Evolutionary conservation across 1,140 invertebrate genomes (phyloP).

Genomic region (Aphelinus atriplicis): DNA sequence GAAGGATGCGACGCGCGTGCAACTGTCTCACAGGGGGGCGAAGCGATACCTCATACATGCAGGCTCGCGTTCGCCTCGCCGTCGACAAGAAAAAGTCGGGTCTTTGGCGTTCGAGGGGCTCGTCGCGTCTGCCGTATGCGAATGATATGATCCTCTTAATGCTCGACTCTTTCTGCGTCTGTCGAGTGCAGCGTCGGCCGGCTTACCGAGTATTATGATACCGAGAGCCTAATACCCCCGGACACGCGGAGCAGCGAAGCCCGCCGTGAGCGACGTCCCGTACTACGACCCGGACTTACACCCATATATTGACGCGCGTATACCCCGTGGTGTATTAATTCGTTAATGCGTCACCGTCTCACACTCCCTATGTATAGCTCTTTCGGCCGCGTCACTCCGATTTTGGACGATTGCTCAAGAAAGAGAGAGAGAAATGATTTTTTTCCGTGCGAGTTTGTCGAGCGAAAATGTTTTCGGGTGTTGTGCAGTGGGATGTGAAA

Average conservation of each 20-base stretch:
- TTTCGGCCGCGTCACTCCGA: conserved; percentile 27
- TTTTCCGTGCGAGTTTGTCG: no score
- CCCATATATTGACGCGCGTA: conserved; percentile 55
- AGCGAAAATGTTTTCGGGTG: no score
- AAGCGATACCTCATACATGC: background rate
- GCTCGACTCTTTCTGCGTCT: conserved; percentile 41
- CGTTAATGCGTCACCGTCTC: conserved; percentile 41
- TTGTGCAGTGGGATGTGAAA: no score
- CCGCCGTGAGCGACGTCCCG: conserved; percentile 46
- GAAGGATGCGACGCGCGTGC: no score
- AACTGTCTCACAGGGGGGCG: background rate
- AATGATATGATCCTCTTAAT: conserved; percentile 65
- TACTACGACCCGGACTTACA: conserved; percentile 46
- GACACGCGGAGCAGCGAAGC: conserved; percentile 30
- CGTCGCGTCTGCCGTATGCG: conserved; percentile 45
- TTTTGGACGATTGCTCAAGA: no score
- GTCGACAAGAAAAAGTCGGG: background rate
- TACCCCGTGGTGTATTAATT: conserved; percentile 49
- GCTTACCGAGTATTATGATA: conserved; percentile 59
- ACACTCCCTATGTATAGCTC: no score
- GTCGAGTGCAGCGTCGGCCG: background rate
- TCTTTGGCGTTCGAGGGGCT: background rate
- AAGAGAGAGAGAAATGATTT: no score
- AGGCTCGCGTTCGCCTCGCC: background rate
- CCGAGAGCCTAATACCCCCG: conserved; percentile 40